Conservation (phyloP, 2,888 invertebrate genomes). For the Endotricha flammealis region DNA sequence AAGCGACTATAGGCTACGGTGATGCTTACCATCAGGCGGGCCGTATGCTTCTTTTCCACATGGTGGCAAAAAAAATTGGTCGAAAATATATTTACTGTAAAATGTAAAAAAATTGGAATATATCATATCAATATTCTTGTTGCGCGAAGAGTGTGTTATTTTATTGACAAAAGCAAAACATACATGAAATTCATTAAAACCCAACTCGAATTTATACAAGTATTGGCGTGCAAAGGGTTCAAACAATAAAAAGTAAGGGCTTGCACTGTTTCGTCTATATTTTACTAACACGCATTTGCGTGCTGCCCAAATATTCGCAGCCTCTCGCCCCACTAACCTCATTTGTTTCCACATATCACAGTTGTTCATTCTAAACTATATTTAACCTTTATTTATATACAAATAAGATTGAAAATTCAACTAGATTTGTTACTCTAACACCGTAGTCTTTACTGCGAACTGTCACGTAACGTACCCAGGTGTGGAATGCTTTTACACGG, state of each 20-base stretch:
- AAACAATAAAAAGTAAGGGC: conserved; percentile 18
- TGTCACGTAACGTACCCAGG: conserved; percentile 70
- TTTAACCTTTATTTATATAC: conserved; percentile 23
- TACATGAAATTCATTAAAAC: no score
- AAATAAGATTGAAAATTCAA: conserved; percentile 23
- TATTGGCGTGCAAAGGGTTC: conserved; percentile 19
- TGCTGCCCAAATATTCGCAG: conserved; percentile 54
- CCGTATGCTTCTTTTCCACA: no score
- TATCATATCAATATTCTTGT: no score
- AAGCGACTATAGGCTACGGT: no score
- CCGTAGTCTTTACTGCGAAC: conserved; percentile 53
- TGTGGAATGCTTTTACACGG: conserved; percentile 67
- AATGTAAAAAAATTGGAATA: no score
- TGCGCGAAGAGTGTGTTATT: no score
- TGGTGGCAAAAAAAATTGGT: no score
- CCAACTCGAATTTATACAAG: no score
- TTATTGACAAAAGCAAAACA: no score
- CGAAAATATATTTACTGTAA: no score
- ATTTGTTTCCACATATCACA: conserved; percentile 35
- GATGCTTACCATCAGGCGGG: no score
- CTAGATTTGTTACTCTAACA: conserved; percentile 14
- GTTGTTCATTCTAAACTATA: conserved; percentile 15
- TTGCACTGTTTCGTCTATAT: conserved; percentile 22
- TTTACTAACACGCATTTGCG: conserved; percentile 51
- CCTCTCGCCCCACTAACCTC: conserved; percentile 66